Percentiles rank a stretch among this genome's conserved stretches.
Evolutionary conservation across 2,797 vertebrate species (phyloP).

Genomic region (Periparus ater): DNA sequence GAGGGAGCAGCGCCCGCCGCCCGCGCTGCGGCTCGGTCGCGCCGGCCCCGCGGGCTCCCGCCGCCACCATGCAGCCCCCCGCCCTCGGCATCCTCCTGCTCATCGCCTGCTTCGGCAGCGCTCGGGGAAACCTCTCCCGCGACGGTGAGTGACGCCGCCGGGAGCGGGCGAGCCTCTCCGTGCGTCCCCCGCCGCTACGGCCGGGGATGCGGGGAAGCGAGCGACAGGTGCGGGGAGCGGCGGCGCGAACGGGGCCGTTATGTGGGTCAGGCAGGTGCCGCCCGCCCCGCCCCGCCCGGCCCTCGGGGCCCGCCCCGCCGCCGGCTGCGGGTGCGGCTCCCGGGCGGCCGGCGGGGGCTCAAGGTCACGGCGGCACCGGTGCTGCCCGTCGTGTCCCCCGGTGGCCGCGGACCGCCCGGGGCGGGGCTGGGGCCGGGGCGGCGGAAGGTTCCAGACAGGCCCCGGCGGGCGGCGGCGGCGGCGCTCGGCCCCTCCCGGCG

Average conservation of each 20-base stretch:
- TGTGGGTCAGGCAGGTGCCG: not conserved
- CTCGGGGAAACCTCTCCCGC: conserved; percentile 70
- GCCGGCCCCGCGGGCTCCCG: conserved; percentile 22
- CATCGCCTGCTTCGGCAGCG: conserved; percentile 49
- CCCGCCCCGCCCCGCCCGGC: not conserved
- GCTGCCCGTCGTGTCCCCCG: not conserved
- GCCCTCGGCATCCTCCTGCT: conserved; percentile 17
- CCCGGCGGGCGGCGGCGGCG: not conserved
- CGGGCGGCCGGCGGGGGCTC: not conserved
- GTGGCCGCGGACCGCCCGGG: not conserved
- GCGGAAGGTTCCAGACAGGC: conserved; percentile 44
- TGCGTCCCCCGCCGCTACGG: not conserved
- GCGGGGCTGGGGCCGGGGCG: conserved; percentile 23
- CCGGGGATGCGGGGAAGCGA: not conserved
- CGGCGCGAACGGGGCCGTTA: not conserved
- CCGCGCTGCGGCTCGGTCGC: not conserved
- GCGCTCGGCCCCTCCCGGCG: not conserved
- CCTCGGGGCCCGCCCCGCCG: not conserved
- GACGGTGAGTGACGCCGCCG: conserved; percentile 63
- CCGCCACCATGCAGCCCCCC: conserved; percentile 17
- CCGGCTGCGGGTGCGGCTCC: not conserved
- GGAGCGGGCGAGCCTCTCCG: not conserved
- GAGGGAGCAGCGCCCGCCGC: not conserved
- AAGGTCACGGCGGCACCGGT: not conserved
- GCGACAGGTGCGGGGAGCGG: not conserved